Evolutionary conservation across 2,113 vertebrate genomes (phyloP).

Genomic region (Gallinago jamesoni): DNA sequence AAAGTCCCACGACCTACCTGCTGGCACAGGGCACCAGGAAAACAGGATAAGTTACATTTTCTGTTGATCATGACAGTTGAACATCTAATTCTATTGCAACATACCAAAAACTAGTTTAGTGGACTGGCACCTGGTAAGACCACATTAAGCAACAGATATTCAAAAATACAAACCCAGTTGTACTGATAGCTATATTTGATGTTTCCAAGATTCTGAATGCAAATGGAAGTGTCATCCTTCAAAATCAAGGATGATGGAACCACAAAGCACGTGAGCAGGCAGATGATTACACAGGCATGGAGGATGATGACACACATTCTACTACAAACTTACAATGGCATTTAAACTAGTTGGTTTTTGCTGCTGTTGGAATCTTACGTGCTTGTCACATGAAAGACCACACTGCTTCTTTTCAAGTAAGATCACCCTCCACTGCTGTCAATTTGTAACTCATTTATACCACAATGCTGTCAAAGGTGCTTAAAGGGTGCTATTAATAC

Average conservation of each 20-base stretch:
- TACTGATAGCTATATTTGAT: background rate
- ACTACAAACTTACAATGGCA: background rate
- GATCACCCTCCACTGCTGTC: background rate
- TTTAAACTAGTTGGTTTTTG: background rate
- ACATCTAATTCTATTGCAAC: background rate
- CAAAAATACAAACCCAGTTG: background rate
- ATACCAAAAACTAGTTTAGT: background rate
- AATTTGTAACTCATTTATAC: background rate
- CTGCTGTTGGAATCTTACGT: background rate
- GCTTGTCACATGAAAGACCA: background rate
- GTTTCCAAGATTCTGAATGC: background rate
- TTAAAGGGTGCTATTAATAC: background rate
- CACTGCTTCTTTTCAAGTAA: background rate
- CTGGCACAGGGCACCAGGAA: background rate
- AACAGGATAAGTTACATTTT: background rate
- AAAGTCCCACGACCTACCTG: background rate
- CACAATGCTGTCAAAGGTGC: background rate
- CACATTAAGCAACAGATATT: background rate
- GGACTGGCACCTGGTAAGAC: background rate
- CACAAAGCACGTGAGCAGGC: background rate
- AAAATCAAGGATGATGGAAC: background rate
- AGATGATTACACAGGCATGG: background rate
- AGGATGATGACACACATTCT: background rate
- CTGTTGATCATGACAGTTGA: background rate
- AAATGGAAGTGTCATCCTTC: background rate